These are phyloP conservation scores for Lycaena phlaeas DNA, from an alignment of 2,888 invertebrate genomes.

Conservation along the genomic window DNA sequence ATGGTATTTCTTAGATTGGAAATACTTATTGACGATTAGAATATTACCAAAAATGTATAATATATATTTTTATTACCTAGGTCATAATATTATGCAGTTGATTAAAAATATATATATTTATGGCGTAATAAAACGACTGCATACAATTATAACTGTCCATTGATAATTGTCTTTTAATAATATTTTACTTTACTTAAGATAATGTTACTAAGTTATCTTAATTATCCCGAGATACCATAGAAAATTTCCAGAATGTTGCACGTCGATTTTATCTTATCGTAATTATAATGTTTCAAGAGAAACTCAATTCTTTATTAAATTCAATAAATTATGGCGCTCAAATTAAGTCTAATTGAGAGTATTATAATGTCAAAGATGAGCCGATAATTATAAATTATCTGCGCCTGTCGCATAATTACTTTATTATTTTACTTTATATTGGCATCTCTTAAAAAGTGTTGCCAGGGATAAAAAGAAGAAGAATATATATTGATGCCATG, in stretches of 20 bases:
- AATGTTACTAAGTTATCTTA: background rate
- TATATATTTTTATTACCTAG: too few species aligned
- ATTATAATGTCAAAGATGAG: slow-evolving; percentile 9
- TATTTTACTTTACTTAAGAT: background rate
- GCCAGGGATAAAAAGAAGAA: background rate
- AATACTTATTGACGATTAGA: too few species aligned
- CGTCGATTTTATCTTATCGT: background rate
- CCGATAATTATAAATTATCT: slow-evolving; percentile 5
- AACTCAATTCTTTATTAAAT: background rate
- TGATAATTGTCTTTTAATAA: background rate
- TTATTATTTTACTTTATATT: slow-evolving; percentile 3
- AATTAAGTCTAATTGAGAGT: slow-evolving; percentile 5
- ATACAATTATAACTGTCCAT: too few species aligned
- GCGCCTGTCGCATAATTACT: background rate
- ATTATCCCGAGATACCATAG: background rate
- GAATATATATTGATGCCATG: too few species aligned
- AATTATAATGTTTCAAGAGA: slow-evolving; percentile 1
- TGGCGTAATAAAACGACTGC: too few species aligned
- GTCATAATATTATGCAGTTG: too few species aligned
- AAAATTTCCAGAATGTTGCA: background rate
- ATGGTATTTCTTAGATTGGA: too few species aligned
- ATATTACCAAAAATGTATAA: too few species aligned
- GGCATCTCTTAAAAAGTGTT: background rate
- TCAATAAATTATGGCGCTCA: slow-evolving; percentile 2
- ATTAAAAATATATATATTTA: too few species aligned